These are phyloP conservation scores for Grantiella picta DNA, from an alignment of 2,113 vertebrate genomes.

Conservation along the genomic window DNA sequence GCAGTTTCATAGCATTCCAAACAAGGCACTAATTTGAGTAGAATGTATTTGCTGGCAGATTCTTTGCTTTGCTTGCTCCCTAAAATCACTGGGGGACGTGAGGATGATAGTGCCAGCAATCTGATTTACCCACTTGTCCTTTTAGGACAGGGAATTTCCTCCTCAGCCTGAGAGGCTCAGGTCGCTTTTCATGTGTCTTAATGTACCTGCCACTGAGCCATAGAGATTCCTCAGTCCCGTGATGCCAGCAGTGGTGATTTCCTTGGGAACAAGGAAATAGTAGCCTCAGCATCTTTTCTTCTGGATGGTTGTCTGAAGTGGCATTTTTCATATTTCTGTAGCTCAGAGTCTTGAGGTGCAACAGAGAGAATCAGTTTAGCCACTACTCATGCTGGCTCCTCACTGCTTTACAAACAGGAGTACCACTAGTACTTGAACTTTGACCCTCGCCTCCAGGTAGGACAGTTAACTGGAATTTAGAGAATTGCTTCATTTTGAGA, in stretches of 20 bases:
- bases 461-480: neutral
- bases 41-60: neutral
- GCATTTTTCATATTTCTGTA: neutral
- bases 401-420: neutral
- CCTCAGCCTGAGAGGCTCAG: neutral
- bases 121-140: neutral
- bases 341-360: neutral
- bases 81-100: neutral
- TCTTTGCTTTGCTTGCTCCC: neutral
- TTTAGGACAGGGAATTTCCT: neutral
- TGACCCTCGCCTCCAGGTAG: fast-evolving
- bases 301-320: neutral
- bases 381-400: neutral
- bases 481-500: neutral
- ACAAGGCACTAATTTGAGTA: neutral
- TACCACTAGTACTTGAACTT: neutral
- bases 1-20: neutral
- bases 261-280: neutral
- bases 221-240: neutral
- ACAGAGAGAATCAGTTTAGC: neutral
- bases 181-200: neutral
- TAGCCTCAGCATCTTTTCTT: neutral
- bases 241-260: neutral
- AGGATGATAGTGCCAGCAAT: neutral
- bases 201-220: neutral